Evolutionary conservation across 2,113 vertebrate genomes (phyloP), one percentile per base, ranked within the genome.

Genomic region (Riparia riparia): DNA sequence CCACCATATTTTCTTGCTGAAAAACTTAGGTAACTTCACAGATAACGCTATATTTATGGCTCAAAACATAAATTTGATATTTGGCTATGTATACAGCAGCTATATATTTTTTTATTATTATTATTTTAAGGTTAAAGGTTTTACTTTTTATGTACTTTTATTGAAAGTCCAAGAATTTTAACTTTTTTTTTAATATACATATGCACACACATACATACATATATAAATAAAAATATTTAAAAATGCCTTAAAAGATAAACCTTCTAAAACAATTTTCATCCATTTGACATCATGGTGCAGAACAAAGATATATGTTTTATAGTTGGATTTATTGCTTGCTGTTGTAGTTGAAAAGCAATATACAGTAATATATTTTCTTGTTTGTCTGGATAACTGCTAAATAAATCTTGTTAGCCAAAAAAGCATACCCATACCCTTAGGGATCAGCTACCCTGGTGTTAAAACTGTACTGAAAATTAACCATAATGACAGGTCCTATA

Each of bases 401-500:
- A 95, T 97, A 98, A 98, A 98, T 98, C 98, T 98, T 98, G 94
- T 97, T 96, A 97, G 95, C 97, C 86, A 96, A 94, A 97, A 94
- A 97, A 98, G 82, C 92, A 95, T 93, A 83, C 82, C 94, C 95
- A 96, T 93, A 86, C 86, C 95, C 95, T 94, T 63, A 65, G 81
- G 97, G 96, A 96, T 97, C 47, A 85, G 73, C 96, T 97, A 96
- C 95, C 90, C 95, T 95, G 96, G 96, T 97, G 97, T 97, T 98
- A 97, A 98, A 97, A 98, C 81, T 97, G 89, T 95, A 82, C 95
- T 98, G 97, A 98, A 96, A 98, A 98, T 98, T 99, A 99, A 98
- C 97, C 96, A 86, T 97, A 88, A 95, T 98, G 99, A 99, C 99
- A 99, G 98, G 96, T 97, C 98, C 94, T 98, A 94, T 98, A 98